phyloP scores from a whole-genome alignment of 2,113 vertebrate genomes.

The Nansenia antarctica region DNA sequence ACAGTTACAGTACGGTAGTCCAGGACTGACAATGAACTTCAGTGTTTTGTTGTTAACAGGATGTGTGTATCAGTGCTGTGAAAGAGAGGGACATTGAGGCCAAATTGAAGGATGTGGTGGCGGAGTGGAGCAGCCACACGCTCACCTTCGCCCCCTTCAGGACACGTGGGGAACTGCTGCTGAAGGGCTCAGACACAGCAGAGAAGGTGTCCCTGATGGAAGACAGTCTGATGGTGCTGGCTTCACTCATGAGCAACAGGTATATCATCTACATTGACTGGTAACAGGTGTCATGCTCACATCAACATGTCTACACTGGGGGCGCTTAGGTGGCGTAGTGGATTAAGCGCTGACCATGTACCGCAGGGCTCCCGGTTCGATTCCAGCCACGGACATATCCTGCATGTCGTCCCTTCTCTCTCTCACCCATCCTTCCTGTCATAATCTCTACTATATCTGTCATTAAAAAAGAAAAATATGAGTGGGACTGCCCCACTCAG shows the following conservation, averaged over 20 bases:
- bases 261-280: no score
- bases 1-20: no score
- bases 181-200: constrained; percentile 76
- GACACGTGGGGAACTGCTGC: constrained; percentile 80
- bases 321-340: no score
- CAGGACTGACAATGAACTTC: not conserved
- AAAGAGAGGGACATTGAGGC: constrained; percentile 86
- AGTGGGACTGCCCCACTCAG: no score
- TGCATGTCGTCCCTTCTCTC: no score
- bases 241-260: constrained; percentile 83
- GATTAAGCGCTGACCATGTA: no score
- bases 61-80: constrained; percentile 82
- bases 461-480: no score
- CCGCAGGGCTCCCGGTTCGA: no score
- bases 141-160: constrained; percentile 81
- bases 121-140: constrained; percentile 76
- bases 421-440: no score
- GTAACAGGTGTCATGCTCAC: no score
- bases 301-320: not conserved
- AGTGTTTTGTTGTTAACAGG: constrained; percentile 53
- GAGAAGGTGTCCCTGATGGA: constrained; percentile 81
- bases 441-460: no score
- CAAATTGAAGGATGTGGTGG: constrained; percentile 78
- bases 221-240: constrained; percentile 83
- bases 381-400: no score